Evolutionary conservation across 2,797 vertebrate genomes (phyloP).

Genomic region (Naso thynnoides): DNA sequence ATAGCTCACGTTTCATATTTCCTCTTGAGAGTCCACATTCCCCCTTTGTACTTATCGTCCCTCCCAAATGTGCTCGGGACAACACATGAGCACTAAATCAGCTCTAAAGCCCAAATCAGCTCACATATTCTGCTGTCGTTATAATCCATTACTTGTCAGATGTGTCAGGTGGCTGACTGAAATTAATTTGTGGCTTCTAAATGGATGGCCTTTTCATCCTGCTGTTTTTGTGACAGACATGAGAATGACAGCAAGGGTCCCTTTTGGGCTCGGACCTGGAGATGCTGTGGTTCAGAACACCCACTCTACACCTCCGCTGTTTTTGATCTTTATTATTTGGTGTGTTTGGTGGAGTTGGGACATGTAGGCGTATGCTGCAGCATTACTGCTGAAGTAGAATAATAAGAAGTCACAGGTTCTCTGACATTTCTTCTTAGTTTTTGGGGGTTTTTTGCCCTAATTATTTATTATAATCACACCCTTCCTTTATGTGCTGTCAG

Average conservation of each 20-base stretch:
- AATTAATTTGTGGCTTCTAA: background rate
- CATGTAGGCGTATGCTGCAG: background rate
- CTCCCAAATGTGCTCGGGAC: background rate
- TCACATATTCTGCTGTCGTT: background rate
- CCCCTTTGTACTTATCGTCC: background rate
- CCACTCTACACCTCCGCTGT: background rate
- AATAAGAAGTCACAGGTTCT: background rate
- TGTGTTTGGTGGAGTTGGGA: background rate
- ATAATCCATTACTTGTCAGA: background rate
- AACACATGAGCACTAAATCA: background rate
- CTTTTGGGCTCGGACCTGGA: background rate
- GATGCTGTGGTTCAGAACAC: background rate
- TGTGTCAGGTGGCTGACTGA: slow-evolving; percentile 1
- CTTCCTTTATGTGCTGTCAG: background rate
- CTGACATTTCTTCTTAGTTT: background rate
- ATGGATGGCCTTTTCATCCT: background rate
- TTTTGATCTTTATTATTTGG: background rate
- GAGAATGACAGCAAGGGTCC: background rate
- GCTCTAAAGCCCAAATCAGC: background rate
- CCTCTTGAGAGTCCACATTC: background rate
- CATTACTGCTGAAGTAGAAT: background rate
- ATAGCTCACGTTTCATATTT: too few species aligned
- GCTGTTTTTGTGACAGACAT: background rate
- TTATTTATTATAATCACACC: background rate
- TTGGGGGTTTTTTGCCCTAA: background rate